Percentiles rank a stretch among this genome's conserved stretches.
Evolutionary conservation across 2,888 invertebrate species (phyloP).

Genomic region (Pomacea canaliculata): DNA sequence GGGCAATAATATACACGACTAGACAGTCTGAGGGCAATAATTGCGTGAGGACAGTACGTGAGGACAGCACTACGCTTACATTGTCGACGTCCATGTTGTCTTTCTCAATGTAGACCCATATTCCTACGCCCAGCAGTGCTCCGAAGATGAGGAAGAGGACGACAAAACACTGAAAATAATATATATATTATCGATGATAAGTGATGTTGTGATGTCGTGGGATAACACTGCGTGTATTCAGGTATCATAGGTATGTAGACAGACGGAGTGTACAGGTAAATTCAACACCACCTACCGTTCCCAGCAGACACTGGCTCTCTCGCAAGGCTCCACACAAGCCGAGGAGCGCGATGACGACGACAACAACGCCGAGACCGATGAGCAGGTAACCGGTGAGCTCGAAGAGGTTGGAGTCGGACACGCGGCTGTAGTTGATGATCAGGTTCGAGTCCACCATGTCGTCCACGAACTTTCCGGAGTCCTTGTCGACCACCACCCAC

Average conservation of each 20-base stretch:
- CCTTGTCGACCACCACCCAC: slow-evolving; percentile 81
- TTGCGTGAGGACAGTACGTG: too few relatives aligned
- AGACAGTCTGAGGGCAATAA: too few relatives aligned
- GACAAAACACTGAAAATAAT: slow-evolving; percentile 79
- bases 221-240: too few relatives aligned
- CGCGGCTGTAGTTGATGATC: slow-evolving; percentile 68
- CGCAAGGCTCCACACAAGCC: slow-evolving; percentile 86
- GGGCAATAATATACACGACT: too few relatives aligned
- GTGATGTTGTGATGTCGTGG: too few relatives aligned
- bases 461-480: slow-evolving; percentile 79
- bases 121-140: slow-evolving; percentile 82
- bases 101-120: slow-evolving; percentile 82
- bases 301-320: slow-evolving; percentile 83
- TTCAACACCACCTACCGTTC: slow-evolving; percentile 74
- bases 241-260: too few relatives aligned
- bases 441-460: slow-evolving; percentile 1
- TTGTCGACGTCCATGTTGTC: slow-evolving; percentile 69
- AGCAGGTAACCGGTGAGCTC: slow-evolving; percentile 81
- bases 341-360: slow-evolving; percentile 82
- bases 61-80: neutral
- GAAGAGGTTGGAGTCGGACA: slow-evolving; percentile 76
- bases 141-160: slow-evolving; percentile 82
- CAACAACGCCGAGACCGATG: slow-evolving; percentile 79
- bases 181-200: too few relatives aligned
- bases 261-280: too few relatives aligned